A percentile compares a stretch with the other conserved stretches of the same genome.
Conservation (phyloP, 2,888 invertebrate species). For the Dasysyrphus tricinctus region DNA sequence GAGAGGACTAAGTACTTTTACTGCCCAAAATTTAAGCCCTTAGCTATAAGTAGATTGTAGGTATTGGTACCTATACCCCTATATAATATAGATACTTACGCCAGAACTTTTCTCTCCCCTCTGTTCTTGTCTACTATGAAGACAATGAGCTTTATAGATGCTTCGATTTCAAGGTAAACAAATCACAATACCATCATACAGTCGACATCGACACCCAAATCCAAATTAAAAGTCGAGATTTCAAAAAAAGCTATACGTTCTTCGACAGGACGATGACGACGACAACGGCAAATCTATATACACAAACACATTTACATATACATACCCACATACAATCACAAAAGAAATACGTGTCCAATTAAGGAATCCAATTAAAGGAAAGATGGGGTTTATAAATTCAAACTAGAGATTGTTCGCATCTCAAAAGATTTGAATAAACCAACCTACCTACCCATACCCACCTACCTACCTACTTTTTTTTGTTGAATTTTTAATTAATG, state of each 20-base stretch:
- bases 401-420: conserved; percentile 30
- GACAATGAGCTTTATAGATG: conserved; percentile 15
- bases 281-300: neutral
- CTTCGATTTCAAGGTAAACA: conserved; percentile 26
- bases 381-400: conserved; percentile 39
- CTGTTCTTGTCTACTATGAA: neutral
- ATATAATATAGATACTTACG: neutral
- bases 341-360: conserved; percentile 65
- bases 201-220: neutral
- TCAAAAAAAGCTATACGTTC: neutral
- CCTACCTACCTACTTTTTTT: neutral
- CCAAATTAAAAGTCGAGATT: neutral
- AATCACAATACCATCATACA: neutral
- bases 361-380: conserved; percentile 61
- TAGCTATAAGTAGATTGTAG: neutral
- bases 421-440: conserved; percentile 46
- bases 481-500: conserved; percentile 62
- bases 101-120: neutral
- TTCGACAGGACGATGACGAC: neutral
- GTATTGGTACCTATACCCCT: neutral
- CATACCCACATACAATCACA: conserved; percentile 34
- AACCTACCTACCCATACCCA: neutral
- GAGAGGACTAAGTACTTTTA: neutral
- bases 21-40: neutral
- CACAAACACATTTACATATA: neutral